Base-by-base conservation (phyloP, 2,888 invertebrate species). In the Seira musarum region DNA sequence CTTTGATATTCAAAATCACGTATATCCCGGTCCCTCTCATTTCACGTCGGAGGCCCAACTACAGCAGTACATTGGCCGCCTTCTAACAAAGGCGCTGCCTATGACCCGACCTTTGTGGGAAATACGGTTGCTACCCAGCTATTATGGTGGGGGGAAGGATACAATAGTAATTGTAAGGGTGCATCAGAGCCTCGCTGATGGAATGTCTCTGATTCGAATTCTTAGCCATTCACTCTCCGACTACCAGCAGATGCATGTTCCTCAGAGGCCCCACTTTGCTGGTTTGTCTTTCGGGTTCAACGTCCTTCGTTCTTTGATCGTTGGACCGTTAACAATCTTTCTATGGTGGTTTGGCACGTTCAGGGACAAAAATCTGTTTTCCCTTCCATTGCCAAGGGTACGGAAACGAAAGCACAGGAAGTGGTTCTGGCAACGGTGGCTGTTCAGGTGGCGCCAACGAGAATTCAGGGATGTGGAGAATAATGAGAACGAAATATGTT, bases 101-200 rank as follows among this genome's bases (percentile, higher is more conserved):
- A 82, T 87, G 17, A 89, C 89, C 21, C 88, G 88, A 71, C 91
- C 91, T 0, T 88, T 91, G 6, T 91, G 91, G 91, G 91, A 91
- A 86, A 88, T 91, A 40, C 90, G 90, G 68, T 88, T 91, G 5
- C 83, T 91, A 13, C 88, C 88, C 1, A 88, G 89, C 80, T 90
- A 89, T 83, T 89, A 89, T 2, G 88, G 88, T 22, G 86, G 86
- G 1, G 87, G 88, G 69, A 87, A 88, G 74, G 90, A 90, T 82
- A 89, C 90, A 0, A 88, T 90, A 49, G 88, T 90, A 6, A 87
- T 91, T 63, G 87, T 91, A 57, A 87, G 91, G 1, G 89, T 90
- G 53, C 91, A 91, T 86, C 90, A 90, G 63, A 89, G 90, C 80
- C 87, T 91, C 35, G 89, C 90, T 0, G 91, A 91, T 86, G 91